A percentile compares a stretch with the other conserved stretches of the same genome.
These are phyloP conservation scores for Mesocentrotus franciscanus DNA, from an alignment of 53 echinoderm and acorn worm genomes.

Conservation along the genomic window DNA sequence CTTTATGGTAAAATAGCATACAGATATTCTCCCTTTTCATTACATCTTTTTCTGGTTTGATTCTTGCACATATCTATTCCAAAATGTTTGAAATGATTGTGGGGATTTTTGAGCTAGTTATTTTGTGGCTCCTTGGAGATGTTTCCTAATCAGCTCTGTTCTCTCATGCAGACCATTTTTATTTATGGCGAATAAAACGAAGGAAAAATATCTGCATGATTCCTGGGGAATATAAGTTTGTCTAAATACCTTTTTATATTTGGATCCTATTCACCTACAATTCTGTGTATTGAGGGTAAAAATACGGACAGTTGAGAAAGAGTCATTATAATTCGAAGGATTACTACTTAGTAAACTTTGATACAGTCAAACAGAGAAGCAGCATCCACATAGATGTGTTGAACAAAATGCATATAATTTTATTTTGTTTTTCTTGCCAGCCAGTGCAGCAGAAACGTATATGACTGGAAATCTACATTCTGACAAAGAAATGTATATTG, in stretches of 20 bases:
- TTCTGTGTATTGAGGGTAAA: too few species aligned
- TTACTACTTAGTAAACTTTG: neutral
- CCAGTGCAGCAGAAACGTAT: neutral
- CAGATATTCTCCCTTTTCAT: neutral
- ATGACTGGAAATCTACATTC: neutral
- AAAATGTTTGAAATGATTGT: too few species aligned
- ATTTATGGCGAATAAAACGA: neutral
- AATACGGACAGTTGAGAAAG: neutral
- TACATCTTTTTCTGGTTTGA: neutral
- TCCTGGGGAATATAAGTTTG: neutral
- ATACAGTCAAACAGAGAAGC: neutral
- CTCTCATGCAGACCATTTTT: neutral
- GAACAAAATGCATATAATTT: neutral
- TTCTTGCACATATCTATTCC: neutral
- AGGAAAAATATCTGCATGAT: neutral
- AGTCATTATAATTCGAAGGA: neutral
- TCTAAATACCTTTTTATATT: neutral
- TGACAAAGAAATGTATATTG: neutral
- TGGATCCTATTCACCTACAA: neutral
- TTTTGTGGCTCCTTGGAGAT: neutral
- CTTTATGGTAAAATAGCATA: neutral
- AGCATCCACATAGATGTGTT: neutral
- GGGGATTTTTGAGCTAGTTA: neutral
- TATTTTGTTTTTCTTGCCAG: conserved; percentile 4
- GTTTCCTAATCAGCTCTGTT: neutral